phyloP scores from a whole-genome alignment of 2,113 vertebrate species.

The Stegostoma tigrinum region DNA sequence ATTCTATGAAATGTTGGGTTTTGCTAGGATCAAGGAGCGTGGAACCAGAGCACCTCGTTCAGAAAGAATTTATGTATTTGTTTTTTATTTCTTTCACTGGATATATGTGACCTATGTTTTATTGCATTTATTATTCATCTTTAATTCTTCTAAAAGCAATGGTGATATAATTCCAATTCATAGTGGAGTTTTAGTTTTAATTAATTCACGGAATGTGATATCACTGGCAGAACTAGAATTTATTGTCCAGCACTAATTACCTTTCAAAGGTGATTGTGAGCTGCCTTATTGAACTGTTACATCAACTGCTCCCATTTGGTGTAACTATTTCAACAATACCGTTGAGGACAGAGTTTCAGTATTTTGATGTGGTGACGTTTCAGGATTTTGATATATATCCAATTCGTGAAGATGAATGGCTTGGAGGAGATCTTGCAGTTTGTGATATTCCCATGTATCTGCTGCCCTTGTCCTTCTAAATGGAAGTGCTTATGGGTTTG shows the following conservation, averaged over 20 bases:
- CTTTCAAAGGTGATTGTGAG: background rate
- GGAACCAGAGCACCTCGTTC: background rate
- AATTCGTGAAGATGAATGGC: background rate
- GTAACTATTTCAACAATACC: no score
- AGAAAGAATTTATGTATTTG: no score
- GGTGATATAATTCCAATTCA: no score
- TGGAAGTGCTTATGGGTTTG: no score
- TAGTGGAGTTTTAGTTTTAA: no score
- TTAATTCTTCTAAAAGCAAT: background rate
- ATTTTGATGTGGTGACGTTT: background rate
- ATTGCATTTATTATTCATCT: background rate
- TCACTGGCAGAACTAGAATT: background rate
- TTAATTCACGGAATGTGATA: background rate
- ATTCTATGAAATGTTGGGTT: background rate
- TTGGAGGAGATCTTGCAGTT: no score
- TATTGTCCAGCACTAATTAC: background rate
- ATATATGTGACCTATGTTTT: background rate
- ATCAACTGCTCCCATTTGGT: no score
- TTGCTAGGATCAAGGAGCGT: background rate
- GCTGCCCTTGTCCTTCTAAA: no score
- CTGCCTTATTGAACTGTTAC: no score
- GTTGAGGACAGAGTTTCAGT: background rate
- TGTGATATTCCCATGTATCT: no score
- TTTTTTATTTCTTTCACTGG: background rate
- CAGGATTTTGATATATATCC: background rate